Percentiles rank a stretch among this genome's conserved stretches.
Conservation (phyloP, 2,888 invertebrate genomes). For the Calameuta idolon region DNA sequence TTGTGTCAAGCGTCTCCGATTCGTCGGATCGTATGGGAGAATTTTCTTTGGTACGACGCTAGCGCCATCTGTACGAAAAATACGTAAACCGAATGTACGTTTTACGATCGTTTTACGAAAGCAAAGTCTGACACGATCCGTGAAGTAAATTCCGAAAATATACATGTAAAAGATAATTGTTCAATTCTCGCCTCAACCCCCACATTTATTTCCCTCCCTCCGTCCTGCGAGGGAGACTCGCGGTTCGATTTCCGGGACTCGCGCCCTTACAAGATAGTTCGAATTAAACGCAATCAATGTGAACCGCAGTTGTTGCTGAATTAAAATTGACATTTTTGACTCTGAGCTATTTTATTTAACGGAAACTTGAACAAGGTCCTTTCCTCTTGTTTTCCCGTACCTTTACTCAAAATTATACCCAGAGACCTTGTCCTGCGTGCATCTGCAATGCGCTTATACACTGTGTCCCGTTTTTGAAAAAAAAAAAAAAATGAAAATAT, state of each 20-base stretch:
- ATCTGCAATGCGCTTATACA: not conserved
- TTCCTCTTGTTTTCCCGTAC: not conserved
- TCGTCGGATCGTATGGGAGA: not conserved
- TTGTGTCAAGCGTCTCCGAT: not conserved
- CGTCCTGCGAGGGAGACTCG: not conserved
- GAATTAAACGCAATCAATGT: not conserved
- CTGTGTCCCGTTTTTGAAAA: fast-evolving
- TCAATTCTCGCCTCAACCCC: not conserved
- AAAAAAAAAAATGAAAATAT: not conserved
- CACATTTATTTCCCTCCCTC: not conserved
- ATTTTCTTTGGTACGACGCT: not conserved
- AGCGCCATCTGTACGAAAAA: not conserved
- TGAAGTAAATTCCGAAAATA: not conserved
- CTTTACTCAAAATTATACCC: not conserved
- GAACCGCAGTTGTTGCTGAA: not conserved
- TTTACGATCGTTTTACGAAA: not conserved
- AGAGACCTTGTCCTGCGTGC: too few relatives aligned
- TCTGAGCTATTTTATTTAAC: not conserved
- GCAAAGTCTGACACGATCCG: not conserved
- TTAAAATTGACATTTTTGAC: not conserved
- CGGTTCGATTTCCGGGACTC: not conserved
- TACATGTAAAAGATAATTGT: not conserved
- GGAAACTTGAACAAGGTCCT: not conserved
- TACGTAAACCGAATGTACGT: not conserved
- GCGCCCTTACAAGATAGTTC: not conserved